phyloP scores from a whole-genome alignment of 2,888 invertebrate species.

The Ectemnius lituratus region DNA sequence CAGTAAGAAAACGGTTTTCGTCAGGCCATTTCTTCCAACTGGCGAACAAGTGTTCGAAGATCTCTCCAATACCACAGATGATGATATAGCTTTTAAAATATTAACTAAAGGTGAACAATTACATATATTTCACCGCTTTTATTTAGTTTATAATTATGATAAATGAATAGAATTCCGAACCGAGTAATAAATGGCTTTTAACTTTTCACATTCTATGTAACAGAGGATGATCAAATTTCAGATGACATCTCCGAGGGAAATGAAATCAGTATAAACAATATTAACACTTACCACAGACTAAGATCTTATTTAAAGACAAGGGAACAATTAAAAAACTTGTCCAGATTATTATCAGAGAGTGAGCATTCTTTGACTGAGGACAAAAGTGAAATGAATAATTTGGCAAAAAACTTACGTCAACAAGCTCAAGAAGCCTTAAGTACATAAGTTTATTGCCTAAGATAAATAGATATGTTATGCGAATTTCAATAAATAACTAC shows the following conservation, averaged over 20 bases:
- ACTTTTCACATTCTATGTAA: too few species aligned
- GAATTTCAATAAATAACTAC: too few species aligned
- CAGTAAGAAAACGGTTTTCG: constrained; percentile 70
- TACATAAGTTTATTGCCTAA: constrained; percentile 24
- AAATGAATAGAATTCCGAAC: background rate
- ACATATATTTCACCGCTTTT: constrained; percentile 17
- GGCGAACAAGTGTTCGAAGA: constrained; percentile 71
- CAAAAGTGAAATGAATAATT: constrained; percentile 70
- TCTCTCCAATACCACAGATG: constrained; percentile 61
- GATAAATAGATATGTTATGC: too few species aligned
- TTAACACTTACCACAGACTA: constrained; percentile 70
- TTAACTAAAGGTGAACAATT: constrained; percentile 56
- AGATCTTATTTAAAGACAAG: constrained; percentile 72
- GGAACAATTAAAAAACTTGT: constrained; percentile 69
- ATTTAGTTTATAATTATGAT: constrained; percentile 33
- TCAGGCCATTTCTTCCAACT: constrained; percentile 68
- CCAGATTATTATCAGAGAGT: constrained; percentile 64
- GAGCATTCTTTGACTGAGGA: constrained; percentile 66
- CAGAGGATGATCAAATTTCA: constrained; percentile 62
- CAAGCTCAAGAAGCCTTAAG: constrained; percentile 74
- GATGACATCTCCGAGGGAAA: constrained; percentile 75
- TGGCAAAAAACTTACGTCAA: constrained; percentile 74
- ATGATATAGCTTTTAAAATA: constrained; percentile 69
- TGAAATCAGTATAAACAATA: constrained; percentile 52
- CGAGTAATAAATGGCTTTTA: too few species aligned